Evolutionary conservation across 1,140 invertebrate genomes (phyloP).

Genomic region (Caenorhabditis inopinata): DNA sequence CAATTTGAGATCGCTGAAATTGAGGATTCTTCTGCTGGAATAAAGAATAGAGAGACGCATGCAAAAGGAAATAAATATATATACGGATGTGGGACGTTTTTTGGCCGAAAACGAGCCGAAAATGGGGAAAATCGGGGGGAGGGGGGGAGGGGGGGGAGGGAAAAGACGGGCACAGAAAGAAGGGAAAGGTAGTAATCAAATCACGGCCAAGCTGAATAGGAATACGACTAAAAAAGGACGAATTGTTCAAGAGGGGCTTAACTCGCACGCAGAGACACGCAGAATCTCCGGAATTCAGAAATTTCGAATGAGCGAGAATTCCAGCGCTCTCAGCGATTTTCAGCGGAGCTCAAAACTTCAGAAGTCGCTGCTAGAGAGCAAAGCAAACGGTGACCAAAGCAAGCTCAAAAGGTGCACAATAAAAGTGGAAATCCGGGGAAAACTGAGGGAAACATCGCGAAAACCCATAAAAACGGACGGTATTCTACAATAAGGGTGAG

Average conservation of each 20-base stretch:
- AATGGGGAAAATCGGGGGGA: background rate
- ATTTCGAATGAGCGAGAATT: too few species aligned
- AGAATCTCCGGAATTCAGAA: too few species aligned
- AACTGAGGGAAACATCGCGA: too few species aligned
- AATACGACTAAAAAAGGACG: background rate
- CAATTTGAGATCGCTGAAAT: background rate
- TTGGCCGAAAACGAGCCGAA: background rate
- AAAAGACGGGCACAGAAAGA: too few species aligned
- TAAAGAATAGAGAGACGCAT: background rate
- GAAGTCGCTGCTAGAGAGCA: too few species aligned
- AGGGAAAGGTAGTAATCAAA: conserved; percentile 26
- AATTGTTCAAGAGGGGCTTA: too few species aligned
- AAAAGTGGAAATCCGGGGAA: too few species aligned
- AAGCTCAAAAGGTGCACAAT: too few species aligned
- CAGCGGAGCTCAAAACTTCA: too few species aligned
- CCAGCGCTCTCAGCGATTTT: too few species aligned
- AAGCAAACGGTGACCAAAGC: too few species aligned
- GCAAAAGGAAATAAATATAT: background rate
- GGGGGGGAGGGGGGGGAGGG: background rate
- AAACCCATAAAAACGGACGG: conserved; percentile 10
- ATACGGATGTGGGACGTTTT: background rate
- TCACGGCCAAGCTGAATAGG: background rate
- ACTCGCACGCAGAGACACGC: too few species aligned
- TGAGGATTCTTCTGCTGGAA: background rate
- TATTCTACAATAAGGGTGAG: background rate